Percentiles rank a stretch among this genome's conserved stretches.
These are phyloP conservation scores for Clarias platycephalus DNA, from an alignment of 2,797 vertebrate species.

Conservation along the genomic window DNA sequence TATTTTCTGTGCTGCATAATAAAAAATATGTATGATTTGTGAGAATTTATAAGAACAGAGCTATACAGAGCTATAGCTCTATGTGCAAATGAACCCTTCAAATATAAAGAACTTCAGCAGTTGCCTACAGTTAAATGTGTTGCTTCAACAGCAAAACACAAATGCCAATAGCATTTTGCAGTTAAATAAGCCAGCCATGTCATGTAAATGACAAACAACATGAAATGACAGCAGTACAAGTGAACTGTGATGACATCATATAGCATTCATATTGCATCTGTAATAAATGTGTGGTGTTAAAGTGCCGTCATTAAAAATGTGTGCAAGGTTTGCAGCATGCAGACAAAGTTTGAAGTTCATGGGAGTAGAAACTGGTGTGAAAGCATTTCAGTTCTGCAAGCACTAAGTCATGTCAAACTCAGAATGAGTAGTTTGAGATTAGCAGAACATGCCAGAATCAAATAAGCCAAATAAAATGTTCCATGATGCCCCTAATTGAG, in stretches of 20 bases:
- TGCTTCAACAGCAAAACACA: constrained; percentile 27
- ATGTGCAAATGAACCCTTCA: too few species aligned
- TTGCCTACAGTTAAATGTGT: constrained; percentile 23
- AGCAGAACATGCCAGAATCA: background rate
- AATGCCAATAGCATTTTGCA: background rate
- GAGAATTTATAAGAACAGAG: too few species aligned
- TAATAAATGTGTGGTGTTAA: background rate
- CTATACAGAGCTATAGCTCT: too few species aligned
- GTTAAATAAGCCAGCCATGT: background rate
- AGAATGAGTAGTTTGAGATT: background rate
- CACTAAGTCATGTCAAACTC: background rate
- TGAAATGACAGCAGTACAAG: background rate
- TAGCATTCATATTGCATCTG: background rate
- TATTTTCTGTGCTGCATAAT: too few species aligned
- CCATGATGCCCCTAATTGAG: background rate
- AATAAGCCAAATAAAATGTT: background rate
- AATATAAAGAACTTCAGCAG: background rate
- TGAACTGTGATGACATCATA: background rate
- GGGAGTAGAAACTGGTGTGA: background rate
- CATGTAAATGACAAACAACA: background rate
- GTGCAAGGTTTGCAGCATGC: background rate
- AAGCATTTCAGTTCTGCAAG: background rate
- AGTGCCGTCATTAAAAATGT: background rate
- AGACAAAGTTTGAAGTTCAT: background rate
- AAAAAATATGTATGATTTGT: too few species aligned